Conservation (phyloP, 1,140 invertebrate species). For the Cyclina sinensis region DNA sequence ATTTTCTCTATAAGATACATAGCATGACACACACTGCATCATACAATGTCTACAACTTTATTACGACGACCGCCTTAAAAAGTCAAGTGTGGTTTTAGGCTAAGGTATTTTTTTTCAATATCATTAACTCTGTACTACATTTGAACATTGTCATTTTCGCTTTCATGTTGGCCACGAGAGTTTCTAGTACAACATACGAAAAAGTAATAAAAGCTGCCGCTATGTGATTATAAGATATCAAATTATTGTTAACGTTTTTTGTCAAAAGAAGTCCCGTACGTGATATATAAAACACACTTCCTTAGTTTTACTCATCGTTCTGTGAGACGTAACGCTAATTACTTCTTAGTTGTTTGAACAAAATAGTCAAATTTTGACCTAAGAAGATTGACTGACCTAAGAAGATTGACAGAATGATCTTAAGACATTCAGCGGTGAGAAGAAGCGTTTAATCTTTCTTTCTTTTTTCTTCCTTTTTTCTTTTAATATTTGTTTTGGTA, state of each 20-base stretch:
- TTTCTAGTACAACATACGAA: conserved; percentile 30
- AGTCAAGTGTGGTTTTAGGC: not conserved
- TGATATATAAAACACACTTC: conserved; percentile 9
- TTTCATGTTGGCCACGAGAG: conserved; percentile 5
- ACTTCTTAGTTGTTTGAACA: no score
- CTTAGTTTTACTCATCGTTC: not conserved
- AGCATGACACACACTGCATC: not conserved
- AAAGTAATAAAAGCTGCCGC: conserved; percentile 4
- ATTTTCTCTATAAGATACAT: conserved; percentile 9
- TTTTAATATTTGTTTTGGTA: no score
- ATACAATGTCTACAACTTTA: not conserved
- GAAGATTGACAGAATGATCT: no score
- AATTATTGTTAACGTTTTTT: conserved; percentile 46
- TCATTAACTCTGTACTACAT: not conserved
- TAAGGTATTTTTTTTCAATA: not conserved
- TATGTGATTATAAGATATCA: conserved; percentile 28
- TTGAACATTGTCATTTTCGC: not conserved
- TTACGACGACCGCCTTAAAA: not conserved
- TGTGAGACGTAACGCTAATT: no score
- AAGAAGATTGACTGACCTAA: no score
- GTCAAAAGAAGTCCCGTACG: not conserved
- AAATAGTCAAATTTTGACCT: no score
- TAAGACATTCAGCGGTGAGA: no score
- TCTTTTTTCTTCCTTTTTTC: no score
- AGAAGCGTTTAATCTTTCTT: no score